Evolutionary conservation across 1,140 invertebrate genomes (phyloP), one percentile per base, ranked within the genome.

Genomic region (Micrasema minimum): DNA sequence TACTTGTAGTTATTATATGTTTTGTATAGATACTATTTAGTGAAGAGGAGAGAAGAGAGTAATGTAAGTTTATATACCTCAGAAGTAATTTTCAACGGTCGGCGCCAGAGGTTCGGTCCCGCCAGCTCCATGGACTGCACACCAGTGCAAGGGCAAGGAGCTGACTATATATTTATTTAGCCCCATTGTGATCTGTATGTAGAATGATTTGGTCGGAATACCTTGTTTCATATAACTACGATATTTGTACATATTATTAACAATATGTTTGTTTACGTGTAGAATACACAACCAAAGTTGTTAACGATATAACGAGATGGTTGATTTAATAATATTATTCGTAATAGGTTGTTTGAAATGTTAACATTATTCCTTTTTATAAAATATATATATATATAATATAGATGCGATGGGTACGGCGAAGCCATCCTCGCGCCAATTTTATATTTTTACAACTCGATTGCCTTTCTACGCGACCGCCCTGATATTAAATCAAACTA

Each of bases 381-480:
- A 72, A 67, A 70, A 69, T 57, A 74, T 73, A 46, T 31, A 26
- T 46, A 26, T 46, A 41, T 59, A 59, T 59, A 14, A 59, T 59
- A 59, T 41, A 59, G 35, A 59, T 14, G 43, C 22, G 57, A 31
- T 31, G 26, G 3, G 26, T 31, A 31, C 26, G 26, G 46, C 61
- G 66, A 43, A 37, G 46, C 72, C 73, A 51, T 66, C 69, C 51
- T 55, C 67, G 43, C 53, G 67, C 67, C 68, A 50, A 62, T 72
- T 75, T 75, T 75, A 71, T 75, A 75, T 72, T 75, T 75, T 75
- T 75, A 75, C 74, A 72, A 75, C 65, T 71, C 65, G 71, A 72
- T 70, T 71, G 74, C 74, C 74, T 75, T 75, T 74, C 43, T 51
- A 75, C 59, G 64, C 67, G 69, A 77, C 71, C 72, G 76, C 72